phyloP scores from a whole-genome alignment of 53 echinoderm and acorn worm genomes.

The Astropecten irregularis region DNA sequence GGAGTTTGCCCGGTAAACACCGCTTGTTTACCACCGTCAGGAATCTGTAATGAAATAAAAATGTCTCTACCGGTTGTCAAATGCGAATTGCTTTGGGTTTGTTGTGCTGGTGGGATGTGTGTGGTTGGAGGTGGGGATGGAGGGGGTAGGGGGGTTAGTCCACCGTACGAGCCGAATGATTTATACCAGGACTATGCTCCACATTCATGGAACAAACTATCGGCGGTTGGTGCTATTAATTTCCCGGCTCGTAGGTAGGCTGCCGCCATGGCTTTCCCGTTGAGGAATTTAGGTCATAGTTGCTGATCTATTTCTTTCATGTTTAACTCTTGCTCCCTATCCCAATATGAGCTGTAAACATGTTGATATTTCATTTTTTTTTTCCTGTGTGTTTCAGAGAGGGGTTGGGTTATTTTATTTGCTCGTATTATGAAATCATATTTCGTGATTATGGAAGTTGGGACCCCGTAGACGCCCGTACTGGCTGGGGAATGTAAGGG shows the following conservation, averaged over 20 bases:
- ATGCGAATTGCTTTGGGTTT: neutral
- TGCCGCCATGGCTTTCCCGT: constrained; percentile 48
- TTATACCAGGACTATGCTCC: constrained; percentile 42
- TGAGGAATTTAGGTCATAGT: constrained; percentile 25
- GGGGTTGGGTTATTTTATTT: neutral
- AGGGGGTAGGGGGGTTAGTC: no score
- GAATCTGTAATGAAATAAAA: no score
- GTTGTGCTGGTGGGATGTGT: neutral
- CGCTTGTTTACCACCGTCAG: neutral
- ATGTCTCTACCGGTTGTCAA: neutral
- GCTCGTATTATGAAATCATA: constrained; percentile 63
- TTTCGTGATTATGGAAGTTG: constrained; percentile 35
- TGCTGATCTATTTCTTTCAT: neutral
- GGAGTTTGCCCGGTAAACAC: neutral
- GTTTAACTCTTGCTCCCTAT: neutral
- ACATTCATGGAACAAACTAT: constrained; percentile 57
- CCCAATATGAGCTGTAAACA: neutral
- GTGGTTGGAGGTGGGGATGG: no score
- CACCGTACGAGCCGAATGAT: constrained; percentile 5
- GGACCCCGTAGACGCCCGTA: neutral
- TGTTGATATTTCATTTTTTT: neutral
- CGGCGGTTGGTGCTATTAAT: constrained; percentile 36
- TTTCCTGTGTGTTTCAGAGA: neutral
- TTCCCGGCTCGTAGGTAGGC: constrained; percentile 11
- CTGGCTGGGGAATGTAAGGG: constrained; percentile 4